Evolutionary conservation across 2,113 vertebrate genomes (phyloP).

Genomic region (Dolichallabes microphthalmus): DNA sequence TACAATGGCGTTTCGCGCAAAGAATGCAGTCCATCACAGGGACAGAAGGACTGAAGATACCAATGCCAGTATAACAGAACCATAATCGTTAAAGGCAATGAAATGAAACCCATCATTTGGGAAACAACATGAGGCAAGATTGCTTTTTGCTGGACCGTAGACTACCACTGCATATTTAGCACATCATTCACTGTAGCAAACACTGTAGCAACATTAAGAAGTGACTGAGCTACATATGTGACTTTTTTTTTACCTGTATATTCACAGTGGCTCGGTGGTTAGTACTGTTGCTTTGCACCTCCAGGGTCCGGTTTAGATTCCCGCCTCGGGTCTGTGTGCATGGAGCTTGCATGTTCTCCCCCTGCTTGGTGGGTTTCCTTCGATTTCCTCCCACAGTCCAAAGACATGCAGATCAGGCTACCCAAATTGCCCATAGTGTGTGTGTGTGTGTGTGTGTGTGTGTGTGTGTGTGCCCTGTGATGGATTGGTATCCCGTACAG

Average conservation of each 20-base stretch:
- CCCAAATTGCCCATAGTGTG: no score
- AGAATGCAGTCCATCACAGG: neutral
- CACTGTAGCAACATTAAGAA: neutral
- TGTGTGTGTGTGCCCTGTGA: no score
- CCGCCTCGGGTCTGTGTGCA: no score
- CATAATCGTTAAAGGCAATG: conserved; percentile 13
- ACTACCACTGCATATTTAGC: neutral
- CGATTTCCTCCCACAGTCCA: no score
- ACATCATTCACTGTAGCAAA: neutral
- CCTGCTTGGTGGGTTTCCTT: no score
- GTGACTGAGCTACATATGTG: neutral
- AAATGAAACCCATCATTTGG: conserved; percentile 21
- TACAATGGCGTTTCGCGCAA: conserved; percentile 3
- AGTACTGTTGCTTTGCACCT: no score
- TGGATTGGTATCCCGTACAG: no score
- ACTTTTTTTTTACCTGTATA: neutral
- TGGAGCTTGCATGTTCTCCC: no score
- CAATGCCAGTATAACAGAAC: neutral
- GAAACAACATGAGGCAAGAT: neutral
- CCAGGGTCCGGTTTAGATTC: no score
- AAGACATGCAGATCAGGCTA: no score
- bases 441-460: no score
- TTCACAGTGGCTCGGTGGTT: no score
- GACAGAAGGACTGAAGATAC: conserved; percentile 2
- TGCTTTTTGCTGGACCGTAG: neutral